A percentile compares a stretch with the other conserved stretches of the same genome.
phyloP scores from a whole-genome alignment of 37 sponge, comb jelly and placozoan species.

The Lycopodina hypogea region DNA sequence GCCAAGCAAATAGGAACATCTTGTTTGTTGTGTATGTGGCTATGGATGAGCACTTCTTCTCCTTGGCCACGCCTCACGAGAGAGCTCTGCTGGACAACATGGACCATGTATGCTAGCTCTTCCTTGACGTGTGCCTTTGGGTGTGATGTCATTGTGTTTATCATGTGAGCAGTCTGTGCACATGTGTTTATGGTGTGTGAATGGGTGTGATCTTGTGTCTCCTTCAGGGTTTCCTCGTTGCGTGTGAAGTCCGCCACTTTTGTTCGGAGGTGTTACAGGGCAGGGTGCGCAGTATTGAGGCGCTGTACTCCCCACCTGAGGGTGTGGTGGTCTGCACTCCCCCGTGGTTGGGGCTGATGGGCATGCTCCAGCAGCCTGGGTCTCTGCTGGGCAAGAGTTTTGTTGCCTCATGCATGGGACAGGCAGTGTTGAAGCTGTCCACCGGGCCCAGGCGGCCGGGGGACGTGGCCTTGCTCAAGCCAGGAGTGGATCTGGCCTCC shows the following conservation, averaged over 20 bases:
- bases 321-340: constrained; percentile 34
- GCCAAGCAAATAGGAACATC: constrained; percentile 45
- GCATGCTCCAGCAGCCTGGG: constrained; percentile 22
- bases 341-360: constrained; percentile 30
- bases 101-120: constrained; percentile 37
- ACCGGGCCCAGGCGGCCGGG: constrained; percentile 33
- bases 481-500: constrained; percentile 36
- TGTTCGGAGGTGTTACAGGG: constrained; percentile 54
- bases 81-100: constrained; percentile 51
- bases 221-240: constrained; percentile 48
- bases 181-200: no score
- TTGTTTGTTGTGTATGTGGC: constrained; percentile 66
- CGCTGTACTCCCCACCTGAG: constrained; percentile 56
- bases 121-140: neutral
- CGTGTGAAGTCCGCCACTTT: constrained; percentile 65
- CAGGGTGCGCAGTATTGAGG: constrained; percentile 59
- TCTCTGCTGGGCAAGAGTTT: constrained; percentile 40
- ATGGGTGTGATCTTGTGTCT: neutral
- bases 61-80: constrained; percentile 65
- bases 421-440: constrained; percentile 44
- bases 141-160: neutral
- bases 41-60: constrained; percentile 67
- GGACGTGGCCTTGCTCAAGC: constrained; percentile 35
- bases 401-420: constrained; percentile 54
- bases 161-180: neutral